A percentile compares a stretch with the other conserved stretches of the same genome.
These are phyloP conservation scores for Rousettus leschenaultii DNA, from an alignment of 2,113 vertebrate genomes.

Conservation along the genomic window DNA sequence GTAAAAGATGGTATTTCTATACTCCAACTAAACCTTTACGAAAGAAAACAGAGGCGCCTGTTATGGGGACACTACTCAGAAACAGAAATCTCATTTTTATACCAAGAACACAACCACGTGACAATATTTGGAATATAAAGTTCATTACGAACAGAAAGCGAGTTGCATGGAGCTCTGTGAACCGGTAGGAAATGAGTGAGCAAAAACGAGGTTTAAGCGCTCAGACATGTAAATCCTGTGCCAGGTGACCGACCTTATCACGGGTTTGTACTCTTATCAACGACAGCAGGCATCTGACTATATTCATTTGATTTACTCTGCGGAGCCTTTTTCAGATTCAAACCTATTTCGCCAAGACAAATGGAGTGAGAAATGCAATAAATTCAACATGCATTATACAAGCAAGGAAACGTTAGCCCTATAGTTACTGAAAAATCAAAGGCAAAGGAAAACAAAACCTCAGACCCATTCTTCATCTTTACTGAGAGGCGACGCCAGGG, in stretches of 20 bases:
- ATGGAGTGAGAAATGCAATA: constrained; percentile 58
- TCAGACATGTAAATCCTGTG: constrained; percentile 9
- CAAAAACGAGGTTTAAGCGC: constrained; percentile 28
- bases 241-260: constrained; percentile 35
- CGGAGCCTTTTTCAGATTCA: constrained; percentile 44
- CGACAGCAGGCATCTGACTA: constrained; percentile 14
- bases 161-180: neutral
- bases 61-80: neutral
- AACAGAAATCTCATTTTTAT: neutral
- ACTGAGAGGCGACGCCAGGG: neutral
- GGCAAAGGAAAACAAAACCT: neutral
- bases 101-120: neutral
- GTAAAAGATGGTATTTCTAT: neutral
- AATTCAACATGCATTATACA: constrained; percentile 45
- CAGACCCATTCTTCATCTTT: neutral
- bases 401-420: constrained; percentile 17
- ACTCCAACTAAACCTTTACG: neutral
- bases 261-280: constrained; percentile 34
- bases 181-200: neutral
- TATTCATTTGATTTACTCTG: constrained; percentile 59
- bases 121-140: neutral
- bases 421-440: neutral
- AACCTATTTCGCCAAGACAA: constrained; percentile 67
- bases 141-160: neutral
- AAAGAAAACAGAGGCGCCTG: neutral